These are phyloP conservation scores for Acanthosepion lycidas DNA, from an alignment of 2,888 invertebrate species.

Conservation along the genomic window DNA sequence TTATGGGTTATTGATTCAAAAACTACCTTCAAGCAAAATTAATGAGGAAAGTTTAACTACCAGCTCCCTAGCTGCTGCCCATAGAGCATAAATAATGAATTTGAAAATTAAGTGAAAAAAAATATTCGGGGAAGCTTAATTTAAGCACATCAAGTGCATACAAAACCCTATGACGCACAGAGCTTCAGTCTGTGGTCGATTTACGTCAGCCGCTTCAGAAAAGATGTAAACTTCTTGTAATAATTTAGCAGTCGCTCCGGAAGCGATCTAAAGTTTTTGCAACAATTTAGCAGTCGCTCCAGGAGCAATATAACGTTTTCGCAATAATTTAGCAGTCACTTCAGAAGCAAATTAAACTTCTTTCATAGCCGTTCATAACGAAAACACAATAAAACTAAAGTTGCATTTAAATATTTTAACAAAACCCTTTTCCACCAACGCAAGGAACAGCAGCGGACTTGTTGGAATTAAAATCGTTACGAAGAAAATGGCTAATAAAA, in stretches of 20 bases:
- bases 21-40: neutral
- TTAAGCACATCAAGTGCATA: neutral
- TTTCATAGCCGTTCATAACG: neutral
- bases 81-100: neutral
- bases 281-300: neutral
- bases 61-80: neutral
- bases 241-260: too few species aligned
- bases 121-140: neutral
- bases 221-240: neutral
- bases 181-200: neutral
- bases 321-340: too few species aligned
- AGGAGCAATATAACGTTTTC: too few species aligned
- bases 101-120: neutral
- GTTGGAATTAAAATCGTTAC: too few species aligned
- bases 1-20: neutral
- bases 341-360: neutral
- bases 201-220: neutral
- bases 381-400: too few species aligned
- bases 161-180: neutral
- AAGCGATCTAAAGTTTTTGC: too few species aligned
- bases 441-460: too few species aligned
- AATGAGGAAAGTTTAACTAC: neutral
- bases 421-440: too few species aligned
- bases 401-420: too few species aligned
- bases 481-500: too few species aligned